phyloP scores from a whole-genome alignment of 2,797 vertebrate genomes.

The Rhynchotus rufescens region DNA sequence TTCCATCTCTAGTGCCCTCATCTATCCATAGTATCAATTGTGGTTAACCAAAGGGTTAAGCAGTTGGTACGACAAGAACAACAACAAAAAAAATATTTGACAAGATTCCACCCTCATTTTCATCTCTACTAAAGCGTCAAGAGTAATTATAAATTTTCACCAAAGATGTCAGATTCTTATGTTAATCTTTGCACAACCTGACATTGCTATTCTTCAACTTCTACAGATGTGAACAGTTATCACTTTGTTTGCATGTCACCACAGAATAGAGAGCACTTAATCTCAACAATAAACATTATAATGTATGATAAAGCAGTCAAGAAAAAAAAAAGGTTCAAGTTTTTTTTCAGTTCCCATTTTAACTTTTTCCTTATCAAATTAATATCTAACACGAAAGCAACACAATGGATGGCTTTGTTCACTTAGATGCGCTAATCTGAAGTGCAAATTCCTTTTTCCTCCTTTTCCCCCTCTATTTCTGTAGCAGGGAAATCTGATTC shows the following conservation, averaged over 20 bases:
- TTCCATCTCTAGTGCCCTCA: not conserved
- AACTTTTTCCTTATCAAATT: slow-evolving; percentile 64
- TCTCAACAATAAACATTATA: slow-evolving; percentile 72
- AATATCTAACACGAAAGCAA: slow-evolving; percentile 48
- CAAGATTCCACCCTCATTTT: slow-evolving; percentile 52
- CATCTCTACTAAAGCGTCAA: slow-evolving; percentile 61
- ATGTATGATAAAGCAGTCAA: slow-evolving; percentile 53
- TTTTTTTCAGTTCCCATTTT: slow-evolving; percentile 37
- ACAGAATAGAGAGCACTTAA: slow-evolving; percentile 69
- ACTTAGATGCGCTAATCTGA: slow-evolving; percentile 20
- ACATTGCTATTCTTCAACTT: slow-evolving; percentile 67
- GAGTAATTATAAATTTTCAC: slow-evolving; percentile 77
- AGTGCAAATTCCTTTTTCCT: slow-evolving; percentile 26
- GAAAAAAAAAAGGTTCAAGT: not conserved
- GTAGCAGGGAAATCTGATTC: not conserved
- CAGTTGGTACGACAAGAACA: slow-evolving; percentile 27
- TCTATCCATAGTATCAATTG: not conserved
- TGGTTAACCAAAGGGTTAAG: slow-evolving; percentile 56
- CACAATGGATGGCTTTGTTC: slow-evolving; percentile 63
- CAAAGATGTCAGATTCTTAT: slow-evolving; percentile 72
- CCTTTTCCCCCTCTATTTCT: not conserved
- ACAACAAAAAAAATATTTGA: slow-evolving; percentile 42
- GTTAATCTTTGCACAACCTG: slow-evolving; percentile 72
- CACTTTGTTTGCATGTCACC: slow-evolving; percentile 76
- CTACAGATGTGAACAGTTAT: slow-evolving; percentile 65